Evolutionary conservation across 2,797 vertebrate genomes (phyloP), one percentile per base, ranked within the genome.

Genomic region (Tamandua tetradactyla): DNA sequence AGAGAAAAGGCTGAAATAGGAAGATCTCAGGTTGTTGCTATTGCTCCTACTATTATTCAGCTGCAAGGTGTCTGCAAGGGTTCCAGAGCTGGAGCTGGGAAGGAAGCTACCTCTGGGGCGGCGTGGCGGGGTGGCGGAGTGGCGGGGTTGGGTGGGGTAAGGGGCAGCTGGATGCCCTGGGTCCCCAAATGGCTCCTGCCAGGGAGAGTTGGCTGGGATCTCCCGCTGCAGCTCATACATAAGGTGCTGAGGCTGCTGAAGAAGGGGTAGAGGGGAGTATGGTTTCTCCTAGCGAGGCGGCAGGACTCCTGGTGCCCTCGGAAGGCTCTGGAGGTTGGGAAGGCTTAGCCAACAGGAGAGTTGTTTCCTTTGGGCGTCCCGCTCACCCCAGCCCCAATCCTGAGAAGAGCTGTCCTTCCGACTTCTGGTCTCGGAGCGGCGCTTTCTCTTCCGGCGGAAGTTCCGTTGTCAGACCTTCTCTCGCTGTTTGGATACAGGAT

Each of bases 241-340:
- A 99, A 98, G 7, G 99, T 97, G 52, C 99, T 98, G 98, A 99
- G 99, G 96, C 98, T 99, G 82, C 98, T 99, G 98, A 99, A 99
- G 97, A 47, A 5, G 47, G 47, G 47, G 47, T 47, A 47, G 47
- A 47, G 47, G 47, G 10, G 47, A 47, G 47, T 13, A 47, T 11
- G 47, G 47, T 13, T 47, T 13, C 47, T 47, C 47, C 47, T 47
- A 13, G 47, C 7, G 47, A 47, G 4, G 7, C 8, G 47, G 47
- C 47, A 47, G 47, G 47, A 47, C 47, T 47, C 47, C 13, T 47
- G 47, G 47, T 11, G 47, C 47, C 47, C 47, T 2, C 47, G 47
- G 47, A 13, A 47, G 47, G 47, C 7, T 5, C 47, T 47, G 47
- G 47, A 13, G 47, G 13, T 13, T 47, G 47, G 9, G 47, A 47